Conservation (phyloP, 2,888 invertebrate genomes). For the Malachius bipustulatus region DNA sequence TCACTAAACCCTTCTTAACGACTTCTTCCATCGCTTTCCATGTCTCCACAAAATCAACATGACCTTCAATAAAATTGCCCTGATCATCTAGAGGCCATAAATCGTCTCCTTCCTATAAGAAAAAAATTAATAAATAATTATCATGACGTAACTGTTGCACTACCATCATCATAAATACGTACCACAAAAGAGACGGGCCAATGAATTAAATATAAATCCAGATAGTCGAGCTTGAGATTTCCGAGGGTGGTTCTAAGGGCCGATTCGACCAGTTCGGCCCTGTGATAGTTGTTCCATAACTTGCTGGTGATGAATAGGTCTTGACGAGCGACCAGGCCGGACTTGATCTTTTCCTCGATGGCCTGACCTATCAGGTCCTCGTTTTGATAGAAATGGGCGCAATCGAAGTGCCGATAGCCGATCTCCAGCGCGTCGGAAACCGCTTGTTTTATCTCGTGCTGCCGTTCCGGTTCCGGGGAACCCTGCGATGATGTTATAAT, state of each 20-base stretch:
- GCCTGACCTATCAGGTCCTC: slow-evolving; percentile 46
- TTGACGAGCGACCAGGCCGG: slow-evolving; percentile 41
- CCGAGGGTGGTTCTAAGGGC: slow-evolving; percentile 53
- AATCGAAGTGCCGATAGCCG: slow-evolving; percentile 54
- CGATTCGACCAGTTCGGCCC: slow-evolving; percentile 58
- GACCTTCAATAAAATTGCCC: slow-evolving; percentile 35
- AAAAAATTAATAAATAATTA: too few relatives aligned
- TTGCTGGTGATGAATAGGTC: slow-evolving; percentile 51
- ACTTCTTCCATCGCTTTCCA: slow-evolving; percentile 72
- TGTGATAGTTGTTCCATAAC: slow-evolving; percentile 68
- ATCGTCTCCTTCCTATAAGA: slow-evolving; percentile 30
- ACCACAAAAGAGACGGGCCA: slow-evolving; percentile 81
- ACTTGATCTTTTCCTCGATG: slow-evolving; percentile 40
- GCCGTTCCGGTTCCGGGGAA: too few relatives aligned
- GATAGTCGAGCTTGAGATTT: slow-evolving; percentile 58
- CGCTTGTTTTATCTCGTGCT: too few relatives aligned
- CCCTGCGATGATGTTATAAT: too few relatives aligned
- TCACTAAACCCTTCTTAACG: slow-evolving; percentile 54
- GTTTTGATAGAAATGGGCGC: slow-evolving; percentile 47
- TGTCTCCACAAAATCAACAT: slow-evolving; percentile 63
- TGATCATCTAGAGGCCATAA: slow-evolving; percentile 24
- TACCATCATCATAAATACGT: too few relatives aligned
- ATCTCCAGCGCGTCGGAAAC: slow-evolving; percentile 49
- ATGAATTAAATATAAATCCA: slow-evolving; percentile 82
- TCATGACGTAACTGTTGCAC: too few relatives aligned